These are phyloP conservation scores for Passer domesticus DNA, from an alignment of 2,113 vertebrate genomes.

Conservation along the genomic window DNA sequence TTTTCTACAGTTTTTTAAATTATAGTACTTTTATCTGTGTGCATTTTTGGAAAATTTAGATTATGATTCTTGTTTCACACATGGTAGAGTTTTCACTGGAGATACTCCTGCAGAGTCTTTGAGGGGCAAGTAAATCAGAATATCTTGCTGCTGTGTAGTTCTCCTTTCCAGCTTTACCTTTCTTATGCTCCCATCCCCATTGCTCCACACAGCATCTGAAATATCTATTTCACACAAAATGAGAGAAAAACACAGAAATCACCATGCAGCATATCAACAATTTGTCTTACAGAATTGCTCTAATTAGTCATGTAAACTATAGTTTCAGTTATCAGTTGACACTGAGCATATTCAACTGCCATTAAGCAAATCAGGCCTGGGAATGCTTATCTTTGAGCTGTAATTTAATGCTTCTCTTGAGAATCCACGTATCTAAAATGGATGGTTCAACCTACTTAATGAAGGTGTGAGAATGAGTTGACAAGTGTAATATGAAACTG, in stretches of 20 bases:
- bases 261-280: neutral
- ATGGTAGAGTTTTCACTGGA: neutral
- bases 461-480: neutral
- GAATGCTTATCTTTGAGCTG: neutral
- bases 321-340: neutral
- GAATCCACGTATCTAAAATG: neutral
- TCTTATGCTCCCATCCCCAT: neutral
- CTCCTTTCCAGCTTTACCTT: neutral
- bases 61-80: neutral
- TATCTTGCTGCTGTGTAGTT: neutral
- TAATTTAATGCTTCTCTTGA: neutral
- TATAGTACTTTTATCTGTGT: neutral
- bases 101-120: neutral
- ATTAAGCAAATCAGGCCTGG: neutral
- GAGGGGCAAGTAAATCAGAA: neutral
- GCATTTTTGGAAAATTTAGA: neutral
- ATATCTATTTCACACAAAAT: neutral
- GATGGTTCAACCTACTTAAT: neutral
- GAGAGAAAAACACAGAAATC: neutral
- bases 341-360: neutral
- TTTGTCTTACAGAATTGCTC: neutral
- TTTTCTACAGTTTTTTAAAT: neutral
- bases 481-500: neutral
- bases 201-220: neutral
- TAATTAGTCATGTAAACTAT: neutral